Evolutionary conservation across 2,888 invertebrate genomes (phyloP).

Genomic region (Sesia bembeciformis): DNA sequence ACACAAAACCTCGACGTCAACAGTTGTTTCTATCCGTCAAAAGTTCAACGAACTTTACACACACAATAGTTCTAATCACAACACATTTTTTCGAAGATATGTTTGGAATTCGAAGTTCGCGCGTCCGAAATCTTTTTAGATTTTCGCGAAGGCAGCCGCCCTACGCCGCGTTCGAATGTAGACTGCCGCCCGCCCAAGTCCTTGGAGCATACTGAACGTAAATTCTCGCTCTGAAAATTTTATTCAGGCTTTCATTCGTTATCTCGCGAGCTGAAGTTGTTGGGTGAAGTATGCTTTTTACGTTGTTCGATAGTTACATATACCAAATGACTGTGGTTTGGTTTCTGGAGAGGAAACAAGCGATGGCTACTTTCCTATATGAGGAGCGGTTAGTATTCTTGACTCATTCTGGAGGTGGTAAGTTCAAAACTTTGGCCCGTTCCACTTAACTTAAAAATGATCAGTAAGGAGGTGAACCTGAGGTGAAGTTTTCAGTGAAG

Average conservation of each 20-base stretch:
- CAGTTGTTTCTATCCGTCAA: slow-evolving; percentile 2
- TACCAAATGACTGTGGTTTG: too few relatives aligned
- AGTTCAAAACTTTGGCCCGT: too few relatives aligned
- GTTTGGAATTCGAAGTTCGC: not conserved
- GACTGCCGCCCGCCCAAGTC: slow-evolving; percentile 50
- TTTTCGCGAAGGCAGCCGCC: slow-evolving; percentile 19
- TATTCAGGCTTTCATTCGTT: slow-evolving; percentile 21
- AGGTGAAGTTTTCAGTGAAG: too few relatives aligned
- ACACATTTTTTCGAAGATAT: not conserved
- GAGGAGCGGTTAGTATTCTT: too few relatives aligned
- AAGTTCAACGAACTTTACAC: not conserved
- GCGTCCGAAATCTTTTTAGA: not conserved
- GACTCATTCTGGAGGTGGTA: too few relatives aligned
- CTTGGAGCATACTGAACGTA: slow-evolving; percentile 22
- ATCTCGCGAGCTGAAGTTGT: slow-evolving; percentile 29
- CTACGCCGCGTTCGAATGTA: slow-evolving; percentile 25
- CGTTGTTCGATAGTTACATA: too few relatives aligned
- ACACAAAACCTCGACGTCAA: slow-evolving; percentile 24
- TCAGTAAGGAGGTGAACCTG: too few relatives aligned
- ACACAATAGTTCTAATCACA: not conserved
- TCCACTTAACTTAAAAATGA: too few relatives aligned
- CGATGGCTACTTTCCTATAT: too few relatives aligned
- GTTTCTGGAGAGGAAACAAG: too few relatives aligned
- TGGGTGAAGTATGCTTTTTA: too few relatives aligned
- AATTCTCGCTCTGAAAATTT: slow-evolving; percentile 33